These are phyloP conservation scores for Conopomorpha cramerella DNA, from an alignment of 1,140 invertebrate genomes.

Conservation along the genomic window DNA sequence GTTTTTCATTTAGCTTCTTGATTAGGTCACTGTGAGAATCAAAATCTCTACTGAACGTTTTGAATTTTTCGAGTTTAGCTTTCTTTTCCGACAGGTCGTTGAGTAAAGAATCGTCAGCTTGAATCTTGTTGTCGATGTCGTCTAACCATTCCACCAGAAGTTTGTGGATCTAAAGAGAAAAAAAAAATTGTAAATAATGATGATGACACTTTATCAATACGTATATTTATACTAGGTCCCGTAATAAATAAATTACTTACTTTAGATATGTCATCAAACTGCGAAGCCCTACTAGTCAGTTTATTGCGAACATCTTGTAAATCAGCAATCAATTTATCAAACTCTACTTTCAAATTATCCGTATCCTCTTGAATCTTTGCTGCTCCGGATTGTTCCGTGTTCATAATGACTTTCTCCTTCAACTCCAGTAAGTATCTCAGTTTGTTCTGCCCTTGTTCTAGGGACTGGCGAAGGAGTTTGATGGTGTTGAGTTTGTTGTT, in stretches of 20 bases:
- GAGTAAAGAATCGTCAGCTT: slow-evolving; percentile 69
- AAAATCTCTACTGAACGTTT: slow-evolving; percentile 77
- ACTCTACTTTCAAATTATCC: slow-evolving; percentile 84
- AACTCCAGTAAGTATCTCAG: slow-evolving; percentile 86
- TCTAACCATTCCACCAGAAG: slow-evolving; percentile 83
- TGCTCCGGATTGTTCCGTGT: slow-evolving; percentile 85
- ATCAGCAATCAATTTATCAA: slow-evolving; percentile 82
- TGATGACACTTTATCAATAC: not conserved
- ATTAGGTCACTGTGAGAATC: slow-evolving; percentile 74
- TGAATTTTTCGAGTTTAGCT: slow-evolving; percentile 82
- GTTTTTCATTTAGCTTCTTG: slow-evolving; percentile 70
- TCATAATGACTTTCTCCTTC: slow-evolving; percentile 90
- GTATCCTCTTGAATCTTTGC: slow-evolving; percentile 89
- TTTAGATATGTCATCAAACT: slow-evolving; percentile 86
- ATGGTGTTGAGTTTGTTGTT: slow-evolving; percentile 83
- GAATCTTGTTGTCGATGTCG: slow-evolving; percentile 82
- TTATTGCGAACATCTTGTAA: slow-evolving; percentile 78
- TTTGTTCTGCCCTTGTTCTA: slow-evolving; percentile 92
- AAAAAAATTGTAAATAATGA: slow-evolving; percentile 3
- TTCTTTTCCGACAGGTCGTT: slow-evolving; percentile 91
- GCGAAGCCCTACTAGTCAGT: slow-evolving; percentile 69
- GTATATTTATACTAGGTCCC: no score
- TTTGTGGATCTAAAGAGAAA: slow-evolving; percentile 63
- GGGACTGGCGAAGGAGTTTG: slow-evolving; percentile 80
- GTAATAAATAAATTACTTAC: slow-evolving; percentile 40